Percentiles rank a stretch among this genome's conserved stretches.
Evolutionary conservation across 2,888 invertebrate genomes (phyloP).

Genomic region (Cremastinae sp.): DNA sequence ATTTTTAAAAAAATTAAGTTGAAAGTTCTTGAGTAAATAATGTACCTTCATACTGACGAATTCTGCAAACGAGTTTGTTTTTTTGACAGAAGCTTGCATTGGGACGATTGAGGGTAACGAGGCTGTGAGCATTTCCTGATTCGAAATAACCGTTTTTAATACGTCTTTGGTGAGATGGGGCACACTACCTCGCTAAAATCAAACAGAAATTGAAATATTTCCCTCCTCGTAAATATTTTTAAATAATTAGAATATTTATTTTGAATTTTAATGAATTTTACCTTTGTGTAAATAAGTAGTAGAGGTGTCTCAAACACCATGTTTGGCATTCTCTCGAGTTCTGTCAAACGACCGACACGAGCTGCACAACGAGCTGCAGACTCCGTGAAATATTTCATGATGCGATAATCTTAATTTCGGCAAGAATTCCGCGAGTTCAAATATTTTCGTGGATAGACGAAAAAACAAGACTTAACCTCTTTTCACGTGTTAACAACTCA

Average conservation of each 20-base stretch:
- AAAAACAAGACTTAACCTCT: constrained; percentile 21
- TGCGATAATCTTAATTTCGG: constrained; percentile 53
- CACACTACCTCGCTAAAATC: constrained; percentile 88
- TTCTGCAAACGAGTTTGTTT: constrained; percentile 82
- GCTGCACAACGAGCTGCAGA: constrained; percentile 83
- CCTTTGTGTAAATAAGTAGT: constrained; percentile 88
- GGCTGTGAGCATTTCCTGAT: constrained; percentile 86
- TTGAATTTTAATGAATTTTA: no score
- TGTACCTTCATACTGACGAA: constrained; percentile 85
- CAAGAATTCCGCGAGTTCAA: background rate
- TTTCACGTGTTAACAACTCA: background rate
- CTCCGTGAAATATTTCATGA: constrained; percentile 88
- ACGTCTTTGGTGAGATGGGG: constrained; percentile 91
- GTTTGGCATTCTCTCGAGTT: constrained; percentile 83
- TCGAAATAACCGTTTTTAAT: constrained; percentile 84
- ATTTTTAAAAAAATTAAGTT: background rate
- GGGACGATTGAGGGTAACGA: constrained; percentile 87
- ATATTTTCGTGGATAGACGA: background rate
- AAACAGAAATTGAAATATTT: no score
- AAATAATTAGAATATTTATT: no score
- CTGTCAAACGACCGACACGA: constrained; percentile 85
- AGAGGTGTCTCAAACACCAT: constrained; percentile 87
- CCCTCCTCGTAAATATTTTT: no score
- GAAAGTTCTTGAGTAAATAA: background rate
- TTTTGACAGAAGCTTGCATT: constrained; percentile 85